A percentile compares a stretch with the other conserved stretches of the same genome.
Conservation (phyloP, 2,888 invertebrate genomes). For the Myopa tessellatipennis region DNA sequence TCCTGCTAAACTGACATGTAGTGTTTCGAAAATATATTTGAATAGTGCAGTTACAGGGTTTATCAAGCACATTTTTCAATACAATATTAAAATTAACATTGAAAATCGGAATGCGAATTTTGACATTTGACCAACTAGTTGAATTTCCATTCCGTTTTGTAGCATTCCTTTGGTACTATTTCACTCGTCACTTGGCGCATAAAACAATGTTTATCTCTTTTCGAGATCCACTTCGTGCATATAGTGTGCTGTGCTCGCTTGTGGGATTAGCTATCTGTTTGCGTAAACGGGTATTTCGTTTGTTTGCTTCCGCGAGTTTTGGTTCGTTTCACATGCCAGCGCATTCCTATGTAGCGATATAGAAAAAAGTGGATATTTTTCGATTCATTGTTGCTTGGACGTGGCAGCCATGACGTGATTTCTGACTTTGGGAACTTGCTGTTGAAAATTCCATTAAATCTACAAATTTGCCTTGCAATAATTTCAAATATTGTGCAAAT, state of each 20-base stretch:
- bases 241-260: slow-evolving; percentile 4
- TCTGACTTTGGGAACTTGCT: slow-evolving; percentile 58
- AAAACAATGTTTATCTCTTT: slow-evolving; percentile 6
- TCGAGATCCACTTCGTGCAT: not conserved
- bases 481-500: slow-evolving; percentile 53
- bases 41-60: too few species aligned
- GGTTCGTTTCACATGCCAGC: slow-evolving; percentile 27
- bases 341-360: slow-evolving; percentile 38
- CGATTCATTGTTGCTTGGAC: slow-evolving; percentile 68
- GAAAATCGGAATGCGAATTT: slow-evolving; percentile 8
- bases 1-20: too few species aligned
- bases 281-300: slow-evolving; percentile 13
- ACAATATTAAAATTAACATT: too few species aligned
- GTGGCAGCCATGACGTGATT: slow-evolving; percentile 69
- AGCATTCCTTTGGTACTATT: slow-evolving; percentile 4
- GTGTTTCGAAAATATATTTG: too few species aligned
- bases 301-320: slow-evolving; percentile 30
- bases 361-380: slow-evolving; percentile 55
- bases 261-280: not conserved
- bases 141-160: slow-evolving; percentile 29
- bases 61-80: too few species aligned
- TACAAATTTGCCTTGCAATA: slow-evolving; percentile 52
- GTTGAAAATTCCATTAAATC: slow-evolving; percentile 55
- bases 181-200: not conserved
- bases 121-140: slow-evolving; percentile 30